Evolutionary conservation across 2,797 vertebrate genomes (phyloP), one percentile per base, ranked within the genome.

Genomic region (Dendrocincla fuliginosa): DNA sequence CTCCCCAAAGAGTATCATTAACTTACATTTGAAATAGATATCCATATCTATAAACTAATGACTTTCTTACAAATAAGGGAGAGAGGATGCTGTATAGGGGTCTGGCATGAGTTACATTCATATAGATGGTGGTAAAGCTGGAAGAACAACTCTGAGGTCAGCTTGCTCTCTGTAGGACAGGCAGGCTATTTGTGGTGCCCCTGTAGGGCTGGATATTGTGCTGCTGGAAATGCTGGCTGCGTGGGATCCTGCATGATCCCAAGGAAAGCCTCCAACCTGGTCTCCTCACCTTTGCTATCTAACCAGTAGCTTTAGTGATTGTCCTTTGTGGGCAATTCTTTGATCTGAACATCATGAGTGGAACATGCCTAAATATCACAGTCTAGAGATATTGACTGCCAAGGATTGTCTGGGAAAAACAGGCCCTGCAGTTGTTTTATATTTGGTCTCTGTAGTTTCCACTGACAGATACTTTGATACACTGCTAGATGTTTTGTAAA

Each of bases 121-220:
- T 16, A 9, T 4, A 39, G 64, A 27, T 2, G 3, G 25, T 2
- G 13, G 6, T 47, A 67, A 73, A 73, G 42, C 35, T 60, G 37
- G 16, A 18, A 85, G 12, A 60, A 47, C 9, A 55, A 2, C 41
- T 2, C 20, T 52, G 68, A 71, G 47, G 18, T 39, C 41, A 80
- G 5, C 6, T 83, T n/a, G 28, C 8, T 53, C 3, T 70, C 57
- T 52, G 15, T 28, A 35, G 55, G 27, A 55, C n/a, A 24, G 35
- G 16, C 39, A 74, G 32, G 13, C 3, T 81, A 9, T 22, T 60
- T 60, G 30, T 1, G 4, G 6, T 39, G 55, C 10, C 25, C 65
- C 35, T 61, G 23, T n/a, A 15, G 33, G 20, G 27, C 11, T 67
- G 44, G 16, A 4, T 23, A 5, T 32, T 0, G 0, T 23, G 27